phyloP scores from a whole-genome alignment of 2,888 invertebrate genomes.

The Agrotis ipsilon region DNA sequence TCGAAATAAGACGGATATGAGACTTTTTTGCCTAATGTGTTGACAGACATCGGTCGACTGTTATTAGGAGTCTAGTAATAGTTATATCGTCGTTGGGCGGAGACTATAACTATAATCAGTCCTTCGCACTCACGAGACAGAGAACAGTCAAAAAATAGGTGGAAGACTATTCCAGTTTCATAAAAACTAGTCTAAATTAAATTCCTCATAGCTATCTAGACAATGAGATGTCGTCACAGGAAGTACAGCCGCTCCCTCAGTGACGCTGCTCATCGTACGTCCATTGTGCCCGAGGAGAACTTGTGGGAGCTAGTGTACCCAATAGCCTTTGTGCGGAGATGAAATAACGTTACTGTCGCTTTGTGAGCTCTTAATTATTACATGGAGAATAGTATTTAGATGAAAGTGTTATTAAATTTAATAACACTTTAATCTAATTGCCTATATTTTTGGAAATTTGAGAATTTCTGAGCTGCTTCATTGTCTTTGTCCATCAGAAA shows the following conservation, averaged over 20 bases:
- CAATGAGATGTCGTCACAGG: constrained; percentile 44
- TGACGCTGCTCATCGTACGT: constrained; percentile 45
- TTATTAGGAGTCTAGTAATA: no score
- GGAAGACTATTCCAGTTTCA: no score
- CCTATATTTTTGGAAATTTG: no score
- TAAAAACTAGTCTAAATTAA: background rate
- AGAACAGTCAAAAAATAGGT: no score
- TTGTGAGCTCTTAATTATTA: constrained; percentile 22
- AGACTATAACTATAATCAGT: no score
- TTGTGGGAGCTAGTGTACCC: constrained; percentile 39
- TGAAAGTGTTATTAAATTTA: background rate
- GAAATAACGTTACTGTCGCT: constrained; percentile 29
- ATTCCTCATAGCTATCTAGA: constrained; percentile 6
- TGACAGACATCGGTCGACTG: no score
- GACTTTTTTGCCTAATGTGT: no score
- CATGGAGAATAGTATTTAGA: background rate
- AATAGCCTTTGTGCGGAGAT: constrained; percentile 36
- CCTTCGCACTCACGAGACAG: no score
- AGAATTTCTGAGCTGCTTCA: no score
- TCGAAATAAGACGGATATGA: no score
- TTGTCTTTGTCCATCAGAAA: no score
- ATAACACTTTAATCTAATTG: background rate
- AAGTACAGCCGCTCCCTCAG: constrained; percentile 53
- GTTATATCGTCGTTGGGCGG: no score
- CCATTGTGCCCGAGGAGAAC: constrained; percentile 40